A percentile compares a stretch with the other conserved stretches of the same genome.
These are phyloP conservation scores for Frankliniella intonsa DNA, from an alignment of 2,888 invertebrate species.

Conservation along the genomic window DNA sequence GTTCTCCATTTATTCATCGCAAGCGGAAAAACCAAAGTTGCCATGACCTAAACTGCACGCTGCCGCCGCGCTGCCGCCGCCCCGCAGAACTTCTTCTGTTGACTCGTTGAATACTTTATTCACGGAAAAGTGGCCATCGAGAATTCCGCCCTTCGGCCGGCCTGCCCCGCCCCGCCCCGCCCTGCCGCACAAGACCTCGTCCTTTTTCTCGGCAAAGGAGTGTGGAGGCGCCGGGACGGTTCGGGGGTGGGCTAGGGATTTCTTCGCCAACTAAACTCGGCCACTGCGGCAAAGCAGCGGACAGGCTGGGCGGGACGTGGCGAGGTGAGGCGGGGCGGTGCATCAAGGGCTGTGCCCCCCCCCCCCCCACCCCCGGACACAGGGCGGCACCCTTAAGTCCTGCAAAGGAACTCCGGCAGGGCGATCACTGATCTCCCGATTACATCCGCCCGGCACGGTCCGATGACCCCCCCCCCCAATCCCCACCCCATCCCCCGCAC, in stretches of 20 bases:
- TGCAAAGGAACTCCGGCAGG: too few species aligned
- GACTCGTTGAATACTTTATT: constrained; percentile 11
- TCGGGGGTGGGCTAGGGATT: neutral
- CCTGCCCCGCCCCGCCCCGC: neutral
- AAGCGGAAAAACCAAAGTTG: neutral
- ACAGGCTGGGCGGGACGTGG: too few species aligned
- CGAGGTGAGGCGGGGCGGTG: too few species aligned
- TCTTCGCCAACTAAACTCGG: neutral
- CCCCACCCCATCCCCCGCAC: too few species aligned
- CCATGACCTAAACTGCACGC: constrained; percentile 7
- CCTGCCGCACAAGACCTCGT: neutral
- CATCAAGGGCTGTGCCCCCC: too few species aligned
- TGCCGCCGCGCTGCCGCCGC: neutral
- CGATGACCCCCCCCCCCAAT: too few species aligned
- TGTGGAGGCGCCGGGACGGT: too few species aligned
- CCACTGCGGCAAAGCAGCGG: neutral
- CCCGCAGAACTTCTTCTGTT: neutral
- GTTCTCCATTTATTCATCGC: constrained; percentile 10
- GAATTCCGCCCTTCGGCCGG: neutral
- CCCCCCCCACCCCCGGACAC: too few species aligned
- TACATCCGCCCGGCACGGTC: too few species aligned
- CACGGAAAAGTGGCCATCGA: neutral
- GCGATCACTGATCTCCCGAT: too few species aligned
- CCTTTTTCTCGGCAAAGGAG: neutral
- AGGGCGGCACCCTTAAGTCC: too few species aligned